Evolutionary conservation across 2,113 vertebrate genomes (phyloP).

Genomic region (Uria aalge): DNA sequence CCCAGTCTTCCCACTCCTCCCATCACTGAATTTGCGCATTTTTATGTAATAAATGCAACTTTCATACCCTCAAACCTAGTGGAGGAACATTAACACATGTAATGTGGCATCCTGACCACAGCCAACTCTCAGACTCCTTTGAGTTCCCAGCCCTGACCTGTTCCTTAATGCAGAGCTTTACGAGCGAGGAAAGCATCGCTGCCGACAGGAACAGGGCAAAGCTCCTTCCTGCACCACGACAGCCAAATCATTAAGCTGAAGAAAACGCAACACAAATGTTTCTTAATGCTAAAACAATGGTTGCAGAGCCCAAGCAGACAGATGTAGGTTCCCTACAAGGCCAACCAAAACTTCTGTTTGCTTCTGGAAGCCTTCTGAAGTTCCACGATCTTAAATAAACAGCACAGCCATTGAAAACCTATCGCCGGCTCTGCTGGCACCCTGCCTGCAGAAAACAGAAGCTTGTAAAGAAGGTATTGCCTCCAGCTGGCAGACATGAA

Average conservation of each 20-base stretch:
- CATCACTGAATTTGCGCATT: neutral
- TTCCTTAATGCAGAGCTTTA: neutral
- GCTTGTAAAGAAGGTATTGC: neutral
- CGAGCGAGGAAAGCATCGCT: fast-evolving
- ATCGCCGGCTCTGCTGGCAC: neutral
- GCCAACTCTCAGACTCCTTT: neutral
- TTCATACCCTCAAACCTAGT: neutral
- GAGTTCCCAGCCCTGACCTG: neutral
- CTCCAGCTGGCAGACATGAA: conserved; percentile 27
- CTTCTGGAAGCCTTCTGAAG: conserved; percentile 5
- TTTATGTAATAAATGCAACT: neutral
- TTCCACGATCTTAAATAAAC: neutral
- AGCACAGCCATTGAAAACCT: neutral
- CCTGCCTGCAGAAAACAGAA: neutral
- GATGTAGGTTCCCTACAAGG: neutral
- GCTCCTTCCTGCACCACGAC: neutral
- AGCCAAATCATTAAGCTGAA: neutral
- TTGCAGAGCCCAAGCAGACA: neutral
- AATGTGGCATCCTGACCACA: neutral
- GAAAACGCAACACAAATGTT: neutral
- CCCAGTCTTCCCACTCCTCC: neutral
- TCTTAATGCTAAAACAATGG: neutral
- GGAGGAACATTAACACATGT: neutral
- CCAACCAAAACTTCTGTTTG: conserved; percentile 2
- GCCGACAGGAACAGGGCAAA: neutral